A percentile compares a stretch with the other conserved stretches of the same genome.
These are phyloP conservation scores for Montipora cactus DNA, from an alignment of 64 coral and sea anemone species.

Conservation along the genomic window DNA sequence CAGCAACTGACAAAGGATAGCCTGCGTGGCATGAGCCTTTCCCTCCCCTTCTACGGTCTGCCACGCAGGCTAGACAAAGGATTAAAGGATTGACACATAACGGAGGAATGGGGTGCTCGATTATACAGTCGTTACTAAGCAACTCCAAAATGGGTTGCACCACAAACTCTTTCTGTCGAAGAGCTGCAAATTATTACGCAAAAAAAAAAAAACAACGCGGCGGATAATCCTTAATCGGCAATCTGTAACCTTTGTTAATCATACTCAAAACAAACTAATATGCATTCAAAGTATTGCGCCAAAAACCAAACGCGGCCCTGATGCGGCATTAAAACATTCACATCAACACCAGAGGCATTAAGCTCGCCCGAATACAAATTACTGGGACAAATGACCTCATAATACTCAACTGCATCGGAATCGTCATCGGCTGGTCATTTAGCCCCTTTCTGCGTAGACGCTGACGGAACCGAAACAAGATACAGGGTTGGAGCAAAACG, in stretches of 20 bases:
- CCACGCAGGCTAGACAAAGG: not conserved
- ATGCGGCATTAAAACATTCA: not conserved
- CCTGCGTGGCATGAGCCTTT: not conserved
- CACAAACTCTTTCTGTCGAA: slow-evolving; percentile 43
- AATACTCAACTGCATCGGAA: not conserved
- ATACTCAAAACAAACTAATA: slow-evolving; percentile 19
- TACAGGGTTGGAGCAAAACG: too few species aligned
- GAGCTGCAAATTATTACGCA: not conserved
- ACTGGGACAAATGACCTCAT: not conserved
- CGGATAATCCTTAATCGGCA: not conserved
- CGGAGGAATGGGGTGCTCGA: not conserved
- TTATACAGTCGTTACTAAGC: slow-evolving; percentile 1
- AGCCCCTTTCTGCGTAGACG: too few species aligned
- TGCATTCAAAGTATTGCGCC: slow-evolving; percentile 5
- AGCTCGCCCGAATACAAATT: not conserved
- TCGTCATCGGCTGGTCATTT: too few species aligned
- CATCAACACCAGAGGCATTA: not conserved
- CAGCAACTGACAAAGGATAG: slow-evolving; percentile 22
- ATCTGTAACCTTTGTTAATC: slow-evolving; percentile 9
- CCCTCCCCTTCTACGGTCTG: too few species aligned
- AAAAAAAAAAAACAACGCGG: slow-evolving; percentile 13
- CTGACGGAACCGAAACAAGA: too few species aligned
- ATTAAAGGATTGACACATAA: slow-evolving; percentile 60
- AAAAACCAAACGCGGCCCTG: not conserved
- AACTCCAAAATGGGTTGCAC: slow-evolving; percentile 19